Percentiles rank a stretch among this genome's conserved stretches.
Conservation (phyloP, 2,113 vertebrate species). For the Isichthys henryi region DNA sequence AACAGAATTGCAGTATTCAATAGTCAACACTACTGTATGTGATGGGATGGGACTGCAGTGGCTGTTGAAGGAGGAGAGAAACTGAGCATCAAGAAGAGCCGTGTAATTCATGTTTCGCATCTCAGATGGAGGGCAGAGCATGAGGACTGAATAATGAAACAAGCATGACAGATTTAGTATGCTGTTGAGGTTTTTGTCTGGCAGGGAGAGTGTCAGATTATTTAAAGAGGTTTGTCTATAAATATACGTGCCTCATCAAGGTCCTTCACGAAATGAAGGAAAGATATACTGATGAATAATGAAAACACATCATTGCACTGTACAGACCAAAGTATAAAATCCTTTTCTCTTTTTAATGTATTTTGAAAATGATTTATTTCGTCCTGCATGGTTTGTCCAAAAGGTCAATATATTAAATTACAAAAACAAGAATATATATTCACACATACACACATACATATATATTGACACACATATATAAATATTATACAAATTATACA, state of each 20-base stretch:
- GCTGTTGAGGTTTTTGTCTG: constrained; percentile 83
- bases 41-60: constrained; percentile 22
- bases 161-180: constrained; percentile 84
- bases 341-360: constrained; percentile 42
- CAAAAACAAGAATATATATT: constrained; percentile 49
- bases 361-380: constrained; percentile 47
- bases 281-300: constrained; percentile 90
- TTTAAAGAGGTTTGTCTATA: constrained; percentile 98
- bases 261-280: constrained; percentile 79
- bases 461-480: background rate
- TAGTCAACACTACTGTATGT: background rate
- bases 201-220: constrained; percentile 91
- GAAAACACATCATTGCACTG: constrained; percentile 76
- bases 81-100: constrained; percentile 33
- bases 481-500: background rate
- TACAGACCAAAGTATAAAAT: constrained; percentile 71
- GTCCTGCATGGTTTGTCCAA: constrained; percentile 61
- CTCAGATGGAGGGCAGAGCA: constrained; percentile 72
- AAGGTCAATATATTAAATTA: constrained; percentile 84
- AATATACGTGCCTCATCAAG: constrained; percentile 98
- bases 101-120: constrained; percentile 82
- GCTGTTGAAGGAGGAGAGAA: constrained; percentile 44
- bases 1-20: background rate
- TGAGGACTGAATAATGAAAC: constrained; percentile 91
- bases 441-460: background rate